Conservation (phyloP, 2,888 invertebrate genomes). For the Phengaris alcon region DNA sequence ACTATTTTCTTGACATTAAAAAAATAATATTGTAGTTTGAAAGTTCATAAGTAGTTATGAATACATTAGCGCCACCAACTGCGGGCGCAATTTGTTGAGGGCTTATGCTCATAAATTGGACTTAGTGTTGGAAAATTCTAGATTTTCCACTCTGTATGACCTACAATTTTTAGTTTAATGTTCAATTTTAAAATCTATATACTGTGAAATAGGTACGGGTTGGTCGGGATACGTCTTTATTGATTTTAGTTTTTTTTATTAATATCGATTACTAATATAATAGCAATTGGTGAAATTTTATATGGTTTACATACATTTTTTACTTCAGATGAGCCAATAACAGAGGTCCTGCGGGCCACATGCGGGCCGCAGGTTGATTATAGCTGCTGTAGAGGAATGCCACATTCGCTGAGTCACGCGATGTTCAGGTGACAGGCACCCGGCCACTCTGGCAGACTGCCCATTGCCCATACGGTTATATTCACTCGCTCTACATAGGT, state of each 20-base stretch:
- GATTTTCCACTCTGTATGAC: not conserved
- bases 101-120: constrained; percentile 27
- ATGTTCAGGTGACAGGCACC: not conserved
- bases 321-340: no score
- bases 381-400: no score
- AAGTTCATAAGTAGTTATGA: constrained; percentile 9
- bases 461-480: not conserved
- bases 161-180: not conserved
- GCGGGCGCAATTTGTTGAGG: constrained; percentile 11
- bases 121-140: constrained; percentile 17
- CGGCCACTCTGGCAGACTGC: not conserved
- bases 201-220: no score
- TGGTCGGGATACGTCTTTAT: no score
- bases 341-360: no score
- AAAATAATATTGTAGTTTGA: not conserved
- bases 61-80: constrained; percentile 11
- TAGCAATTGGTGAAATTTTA: no score
- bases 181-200: not conserved
- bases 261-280: no score
- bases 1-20: not conserved
- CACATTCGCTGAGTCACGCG: not conserved
- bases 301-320: no score
- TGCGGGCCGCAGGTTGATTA: no score
- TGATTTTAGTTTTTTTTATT: no score
- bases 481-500: not conserved